Evolutionary conservation across 2,888 invertebrate species (phyloP).

Genomic region (Gymnosoma rotundatum): DNA sequence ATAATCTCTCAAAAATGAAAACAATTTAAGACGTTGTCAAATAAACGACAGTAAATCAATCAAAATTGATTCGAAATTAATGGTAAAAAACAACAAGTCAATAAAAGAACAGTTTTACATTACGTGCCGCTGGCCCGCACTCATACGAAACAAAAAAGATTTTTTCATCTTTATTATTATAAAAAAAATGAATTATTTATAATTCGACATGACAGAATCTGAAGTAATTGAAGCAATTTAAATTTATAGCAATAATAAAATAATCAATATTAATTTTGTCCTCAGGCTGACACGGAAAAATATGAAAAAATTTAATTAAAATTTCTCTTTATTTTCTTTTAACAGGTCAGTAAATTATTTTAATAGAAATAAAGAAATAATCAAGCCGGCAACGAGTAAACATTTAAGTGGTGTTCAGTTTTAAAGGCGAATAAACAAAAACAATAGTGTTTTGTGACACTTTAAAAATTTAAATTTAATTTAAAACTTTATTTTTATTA

Average conservation of each 20-base stretch:
- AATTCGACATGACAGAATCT: conserved; percentile 52
- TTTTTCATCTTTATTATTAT: conserved; percentile 27
- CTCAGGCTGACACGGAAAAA: conserved; percentile 26
- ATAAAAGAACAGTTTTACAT: conserved; percentile 16
- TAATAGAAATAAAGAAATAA: conserved; percentile 5
- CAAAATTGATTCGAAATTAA: conserved; percentile 66
- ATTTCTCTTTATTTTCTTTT: conserved; percentile 51
- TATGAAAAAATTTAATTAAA: conserved; percentile 43
- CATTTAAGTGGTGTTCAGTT: conserved; percentile 46
- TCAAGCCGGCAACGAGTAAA: conserved; percentile 19
- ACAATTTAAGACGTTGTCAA: conserved; percentile 30
- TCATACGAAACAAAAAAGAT: conserved; percentile 1
- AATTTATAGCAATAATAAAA: conserved; percentile 35
- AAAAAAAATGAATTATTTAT: conserved; percentile 58
- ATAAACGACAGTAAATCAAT: conserved; percentile 67
- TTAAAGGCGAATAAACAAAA: conserved; percentile 11
- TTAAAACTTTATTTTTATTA: not conserved
- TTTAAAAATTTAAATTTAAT: conserved; percentile 20
- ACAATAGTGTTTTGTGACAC: not conserved
- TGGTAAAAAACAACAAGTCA: conserved; percentile 55
- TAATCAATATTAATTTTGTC: conserved; percentile 42
- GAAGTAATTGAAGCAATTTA: conserved; percentile 51
- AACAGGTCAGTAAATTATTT: conserved; percentile 59
- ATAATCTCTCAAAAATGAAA: not conserved
- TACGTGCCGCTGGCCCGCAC: conserved; percentile 9